Conservation (phyloP, 2,113 vertebrate genomes). For the Stercorarius parasiticus region DNA sequence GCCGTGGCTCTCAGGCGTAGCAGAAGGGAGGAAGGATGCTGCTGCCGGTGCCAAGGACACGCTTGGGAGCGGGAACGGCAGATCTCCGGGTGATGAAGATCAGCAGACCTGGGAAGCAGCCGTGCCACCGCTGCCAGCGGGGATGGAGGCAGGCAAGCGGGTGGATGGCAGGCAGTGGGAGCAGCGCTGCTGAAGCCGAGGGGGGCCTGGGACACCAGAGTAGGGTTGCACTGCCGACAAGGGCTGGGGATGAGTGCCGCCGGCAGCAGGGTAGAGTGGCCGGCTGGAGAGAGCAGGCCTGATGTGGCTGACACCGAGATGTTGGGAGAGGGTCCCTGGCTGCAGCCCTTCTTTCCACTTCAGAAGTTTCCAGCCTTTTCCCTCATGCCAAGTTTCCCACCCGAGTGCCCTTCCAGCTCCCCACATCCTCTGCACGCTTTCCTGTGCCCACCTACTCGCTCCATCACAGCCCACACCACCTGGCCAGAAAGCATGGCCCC, state of each 20-base stretch:
- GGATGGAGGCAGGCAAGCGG: neutral
- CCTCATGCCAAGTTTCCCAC: neutral
- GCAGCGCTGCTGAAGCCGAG: neutral
- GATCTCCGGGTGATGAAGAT: neutral
- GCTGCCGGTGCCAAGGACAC: neutral
- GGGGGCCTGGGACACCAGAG: rapidly evolving
- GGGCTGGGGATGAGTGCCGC: neutral
- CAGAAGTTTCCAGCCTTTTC: conserved; percentile 35
- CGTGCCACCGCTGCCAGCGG: neutral
- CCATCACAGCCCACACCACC: rapidly evolving
- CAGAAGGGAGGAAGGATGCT: conserved; percentile 39
- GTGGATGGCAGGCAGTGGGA: conserved; percentile 3
- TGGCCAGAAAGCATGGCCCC: neutral
- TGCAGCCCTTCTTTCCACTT: neutral
- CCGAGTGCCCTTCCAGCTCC: neutral
- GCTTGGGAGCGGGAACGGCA: neutral
- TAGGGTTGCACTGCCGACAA: rapidly evolving
- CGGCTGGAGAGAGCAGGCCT: neutral
- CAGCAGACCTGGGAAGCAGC: neutral
- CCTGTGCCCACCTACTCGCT: rapidly evolving
- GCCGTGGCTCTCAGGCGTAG: neutral
- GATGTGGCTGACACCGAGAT: neutral
- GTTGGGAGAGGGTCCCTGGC: neutral
- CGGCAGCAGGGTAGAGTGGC: neutral
- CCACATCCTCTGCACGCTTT: neutral